Evolutionary conservation across 2,888 invertebrate genomes (phyloP), one percentile per base, ranked within the genome.

Genomic region (Papilio protenor): DNA sequence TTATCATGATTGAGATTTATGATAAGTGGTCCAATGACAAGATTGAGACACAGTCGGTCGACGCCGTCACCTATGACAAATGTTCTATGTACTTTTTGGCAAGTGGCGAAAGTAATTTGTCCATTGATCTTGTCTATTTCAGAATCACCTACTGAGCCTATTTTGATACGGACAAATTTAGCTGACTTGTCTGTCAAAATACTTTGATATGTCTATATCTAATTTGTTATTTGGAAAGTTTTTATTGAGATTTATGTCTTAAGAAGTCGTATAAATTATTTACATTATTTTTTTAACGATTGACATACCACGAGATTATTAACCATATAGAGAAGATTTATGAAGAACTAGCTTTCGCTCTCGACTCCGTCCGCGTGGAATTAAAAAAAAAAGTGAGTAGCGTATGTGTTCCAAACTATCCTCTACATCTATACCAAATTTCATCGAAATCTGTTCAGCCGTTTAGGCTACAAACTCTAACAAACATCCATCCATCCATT

Each of bases 1-100:
- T 91, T 92, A 94, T 94, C 92, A 90, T 91, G 94, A 94, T 94
- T 85, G 83, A 93, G 93, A 93, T 93, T 91, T 92, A 92, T 93
- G 93, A 93, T 93, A 92, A 92, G 88, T 88, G 87, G 86, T 83
- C 81, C 79, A 84, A 80, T 81, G 84, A 87, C 87, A 84, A 87
- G 91, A 92, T 92, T 91, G 92, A 93, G 92, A 90, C 89, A 89
- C 90, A 85, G 80, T 78, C 78, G 81, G 81, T 83, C 70, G 23
- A 23, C 49, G 76, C 74, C 66, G 78, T 74, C 76, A 27, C 27
- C 45, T 61, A 16, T 75, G 78, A 77, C 76, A 76, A 79, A 79
- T 75, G 78, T 57, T 64, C 49, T 23, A 61, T 76, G 40, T 71
- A 74, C 47, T 49, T 74, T 75, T 79, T 73, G 75, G 70, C 75